phyloP scores from a whole-genome alignment of 2,797 vertebrate genomes.

The Lagorchestes hirsutus region DNA sequence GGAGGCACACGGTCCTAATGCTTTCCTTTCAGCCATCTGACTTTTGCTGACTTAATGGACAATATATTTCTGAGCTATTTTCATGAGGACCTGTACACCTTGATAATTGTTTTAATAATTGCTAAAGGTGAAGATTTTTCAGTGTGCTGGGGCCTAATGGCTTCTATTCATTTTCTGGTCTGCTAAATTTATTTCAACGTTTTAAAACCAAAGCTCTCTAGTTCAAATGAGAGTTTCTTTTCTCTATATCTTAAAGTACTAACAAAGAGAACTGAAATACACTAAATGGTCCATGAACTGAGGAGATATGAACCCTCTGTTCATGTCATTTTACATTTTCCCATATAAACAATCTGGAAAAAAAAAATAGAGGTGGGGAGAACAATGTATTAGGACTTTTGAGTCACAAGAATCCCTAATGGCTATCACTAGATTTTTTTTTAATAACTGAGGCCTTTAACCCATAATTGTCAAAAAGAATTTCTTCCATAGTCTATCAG shows the following conservation, averaged over 20 bases:
- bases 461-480: slow-evolving; percentile 57
- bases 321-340: slow-evolving; percentile 57
- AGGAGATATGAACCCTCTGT: slow-evolving; percentile 47
- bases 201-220: slow-evolving; percentile 44
- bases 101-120: background rate
- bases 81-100: background rate
- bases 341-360: slow-evolving; percentile 46
- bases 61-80: slow-evolving; percentile 48
- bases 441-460: slow-evolving; percentile 68
- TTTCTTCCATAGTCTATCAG: slow-evolving; percentile 47
- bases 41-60: slow-evolving; percentile 66
- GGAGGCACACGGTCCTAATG: slow-evolving; percentile 62
- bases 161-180: slow-evolving; percentile 35
- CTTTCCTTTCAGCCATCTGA: slow-evolving; percentile 73
- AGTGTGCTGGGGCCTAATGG: background rate
- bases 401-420: slow-evolving; percentile 59
- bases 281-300: slow-evolving; percentile 26
- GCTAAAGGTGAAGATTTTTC: slow-evolving; percentile 14
- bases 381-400: background rate
- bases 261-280: slow-evolving; percentile 48
- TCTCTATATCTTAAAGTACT: slow-evolving; percentile 62
- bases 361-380: slow-evolving; percentile 29
- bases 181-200: slow-evolving; percentile 35
- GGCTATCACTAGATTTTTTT: slow-evolving; percentile 39
- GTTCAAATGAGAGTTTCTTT: slow-evolving; percentile 44